A percentile compares a stretch with the other conserved stretches of the same genome.
These are phyloP conservation scores for Dinothrombium tinctorium DNA, from an alignment of 1,140 invertebrate genomes.

Conservation along the genomic window DNA sequence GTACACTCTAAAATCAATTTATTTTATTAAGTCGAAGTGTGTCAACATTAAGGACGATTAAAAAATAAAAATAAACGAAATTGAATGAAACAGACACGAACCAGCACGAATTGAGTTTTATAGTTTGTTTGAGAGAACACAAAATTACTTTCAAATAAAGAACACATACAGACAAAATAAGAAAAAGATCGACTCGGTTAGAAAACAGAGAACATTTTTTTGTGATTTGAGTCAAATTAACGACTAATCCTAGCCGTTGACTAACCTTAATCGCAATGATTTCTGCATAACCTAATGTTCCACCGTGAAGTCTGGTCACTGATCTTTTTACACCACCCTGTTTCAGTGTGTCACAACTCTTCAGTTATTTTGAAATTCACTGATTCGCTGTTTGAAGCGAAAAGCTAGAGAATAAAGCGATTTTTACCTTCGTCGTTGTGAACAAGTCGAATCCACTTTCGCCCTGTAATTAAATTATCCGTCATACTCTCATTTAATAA, in stretches of 20 bases:
- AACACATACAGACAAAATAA: neutral
- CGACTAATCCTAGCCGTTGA: no score
- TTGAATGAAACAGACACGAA: no score
- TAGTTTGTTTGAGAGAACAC: no score
- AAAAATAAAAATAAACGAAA: no score
- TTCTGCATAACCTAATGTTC: conserved; percentile 66
- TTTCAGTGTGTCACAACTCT: neutral
- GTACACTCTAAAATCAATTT: no score
- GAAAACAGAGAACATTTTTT: no score
- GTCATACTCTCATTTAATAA: neutral
- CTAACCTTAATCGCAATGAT: conserved; percentile 79
- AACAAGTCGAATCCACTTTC: conserved; percentile 16
- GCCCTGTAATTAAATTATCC: conserved; percentile 10
- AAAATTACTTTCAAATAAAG: no score
- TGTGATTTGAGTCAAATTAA: no score
- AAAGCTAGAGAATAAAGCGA: neutral
- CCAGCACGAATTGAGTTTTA: no score
- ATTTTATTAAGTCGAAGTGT: no score
- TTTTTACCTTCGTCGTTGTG: conserved; percentile 14
- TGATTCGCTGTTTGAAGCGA: neutral
- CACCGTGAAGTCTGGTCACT: conserved; percentile 60
- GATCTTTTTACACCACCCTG: conserved; percentile 60
- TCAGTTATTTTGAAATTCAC: neutral
- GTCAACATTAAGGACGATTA: no score
- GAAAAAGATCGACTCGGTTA: neutral